A percentile compares a stretch with the other conserved stretches of the same genome.
Conservation (phyloP, 2,888 invertebrate species). For the Andrena minutula region DNA sequence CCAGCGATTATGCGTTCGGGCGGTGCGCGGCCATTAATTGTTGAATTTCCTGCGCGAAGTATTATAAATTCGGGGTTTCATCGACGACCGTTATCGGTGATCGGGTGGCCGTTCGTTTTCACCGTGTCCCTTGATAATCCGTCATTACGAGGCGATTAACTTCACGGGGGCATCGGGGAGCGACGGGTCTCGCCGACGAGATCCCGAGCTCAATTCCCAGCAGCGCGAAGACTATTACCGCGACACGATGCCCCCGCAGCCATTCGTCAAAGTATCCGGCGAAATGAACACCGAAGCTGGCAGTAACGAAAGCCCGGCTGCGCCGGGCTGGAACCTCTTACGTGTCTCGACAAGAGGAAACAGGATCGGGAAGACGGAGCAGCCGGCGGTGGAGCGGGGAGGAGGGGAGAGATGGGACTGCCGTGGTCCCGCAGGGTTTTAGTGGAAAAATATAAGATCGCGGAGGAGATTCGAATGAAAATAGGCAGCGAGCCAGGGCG, state of each 20-base stretch:
- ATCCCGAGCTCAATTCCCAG: slow-evolving; percentile 38
- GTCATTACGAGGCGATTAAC: slow-evolving; percentile 44
- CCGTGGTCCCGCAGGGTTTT: slow-evolving; percentile 37
- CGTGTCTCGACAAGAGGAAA: neutral
- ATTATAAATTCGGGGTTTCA: slow-evolving; percentile 24
- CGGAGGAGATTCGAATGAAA: slow-evolving; percentile 29
- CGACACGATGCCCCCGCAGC: neutral
- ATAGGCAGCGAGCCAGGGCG: slow-evolving; percentile 41
- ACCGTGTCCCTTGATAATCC: neutral
- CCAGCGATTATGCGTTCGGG: neutral
- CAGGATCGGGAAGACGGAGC: neutral
- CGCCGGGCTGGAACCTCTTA: neutral
- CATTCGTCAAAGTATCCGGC: slow-evolving; percentile 20
- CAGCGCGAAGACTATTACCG: slow-evolving; percentile 21
- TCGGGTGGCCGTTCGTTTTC: slow-evolving; percentile 7
- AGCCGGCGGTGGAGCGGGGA: too few species aligned
- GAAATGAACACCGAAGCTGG: slow-evolving; percentile 19
- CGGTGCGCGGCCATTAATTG: slow-evolving; percentile 2
- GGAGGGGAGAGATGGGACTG: neutral
- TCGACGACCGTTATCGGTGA: neutral
- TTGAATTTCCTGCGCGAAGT: neutral
- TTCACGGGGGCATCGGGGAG: neutral
- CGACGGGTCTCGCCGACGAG: slow-evolving; percentile 7
- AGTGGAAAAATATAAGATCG: slow-evolving; percentile 32
- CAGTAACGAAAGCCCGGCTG: slow-evolving; percentile 16